These are phyloP conservation scores for Sarcophaga variegata DNA, from an alignment of 2,888 invertebrate species.

Conservation along the genomic window DNA sequence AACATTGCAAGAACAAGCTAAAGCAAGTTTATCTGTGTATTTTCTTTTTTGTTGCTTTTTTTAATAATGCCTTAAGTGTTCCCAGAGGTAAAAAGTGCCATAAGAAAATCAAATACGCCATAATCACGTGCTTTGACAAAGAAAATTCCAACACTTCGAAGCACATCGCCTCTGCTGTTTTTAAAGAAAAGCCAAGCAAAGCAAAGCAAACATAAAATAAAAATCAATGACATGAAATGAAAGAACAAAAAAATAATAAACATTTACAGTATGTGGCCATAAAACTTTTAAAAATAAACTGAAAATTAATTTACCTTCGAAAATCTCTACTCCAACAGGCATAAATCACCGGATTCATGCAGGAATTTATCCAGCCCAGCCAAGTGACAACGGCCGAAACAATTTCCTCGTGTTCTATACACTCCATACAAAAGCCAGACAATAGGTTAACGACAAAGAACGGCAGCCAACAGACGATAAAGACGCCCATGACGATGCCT, in stretches of 20 bases:
- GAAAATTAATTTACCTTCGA: constrained; percentile 86
- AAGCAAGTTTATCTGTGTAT: too few species aligned
- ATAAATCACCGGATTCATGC: constrained; percentile 98
- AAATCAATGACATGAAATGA: background rate
- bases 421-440: constrained; percentile 93
- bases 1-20: too few species aligned
- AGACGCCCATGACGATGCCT: constrained; percentile 98
- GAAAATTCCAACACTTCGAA: too few species aligned
- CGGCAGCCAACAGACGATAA: constrained; percentile 98
- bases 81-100: too few species aligned
- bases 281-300: background rate
- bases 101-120: too few species aligned
- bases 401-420: constrained; percentile 93
- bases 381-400: constrained; percentile 95
- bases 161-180: too few species aligned
- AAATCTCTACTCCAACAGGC: constrained; percentile 99
- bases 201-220: background rate
- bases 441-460: constrained; percentile 97
- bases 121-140: too few species aligned
- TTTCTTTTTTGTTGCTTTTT: too few species aligned
- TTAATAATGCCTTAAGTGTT: too few species aligned
- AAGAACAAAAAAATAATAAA: background rate
- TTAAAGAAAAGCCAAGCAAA: too few species aligned
- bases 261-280: constrained; percentile 8
- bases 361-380: constrained; percentile 97